phyloP scores from a whole-genome alignment of 2,888 invertebrate genomes.

The Pseudoips prasinana region DNA sequence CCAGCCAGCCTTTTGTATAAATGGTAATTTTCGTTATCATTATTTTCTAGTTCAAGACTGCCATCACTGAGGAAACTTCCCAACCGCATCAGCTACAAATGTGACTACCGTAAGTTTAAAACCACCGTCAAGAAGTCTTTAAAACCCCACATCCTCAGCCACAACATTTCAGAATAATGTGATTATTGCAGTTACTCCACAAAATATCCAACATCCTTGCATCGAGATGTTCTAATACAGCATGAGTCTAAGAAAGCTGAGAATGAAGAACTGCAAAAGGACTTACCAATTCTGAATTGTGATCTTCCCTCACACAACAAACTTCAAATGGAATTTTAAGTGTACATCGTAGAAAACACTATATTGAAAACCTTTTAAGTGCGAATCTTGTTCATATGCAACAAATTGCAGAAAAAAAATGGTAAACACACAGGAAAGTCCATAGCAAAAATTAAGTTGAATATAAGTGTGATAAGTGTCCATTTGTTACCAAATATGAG shows the following conservation, averaged over 20 bases:
- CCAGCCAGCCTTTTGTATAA: too few relatives aligned
- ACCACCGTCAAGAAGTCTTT: conserved; percentile 55
- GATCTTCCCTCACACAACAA: conserved; percentile 26
- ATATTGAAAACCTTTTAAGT: conserved; percentile 40
- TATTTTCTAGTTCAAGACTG: too few relatives aligned
- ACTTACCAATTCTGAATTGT: conserved; percentile 15
- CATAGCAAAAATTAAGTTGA: conserved; percentile 32
- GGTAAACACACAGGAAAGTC: conserved; percentile 39
- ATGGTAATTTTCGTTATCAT: too few relatives aligned
- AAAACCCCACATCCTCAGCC: conserved; percentile 42
- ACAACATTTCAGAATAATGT: conserved; percentile 46
- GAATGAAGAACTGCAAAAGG: neutral
- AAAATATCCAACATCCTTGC: conserved; percentile 46
- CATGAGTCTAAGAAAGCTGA: conserved; percentile 34
- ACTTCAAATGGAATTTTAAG: conserved; percentile 39
- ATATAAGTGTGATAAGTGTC: conserved; percentile 57
- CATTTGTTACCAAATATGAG: conserved; percentile 52
- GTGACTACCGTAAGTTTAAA: too few relatives aligned
- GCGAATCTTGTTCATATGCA: conserved; percentile 35
- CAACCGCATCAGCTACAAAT: too few relatives aligned
- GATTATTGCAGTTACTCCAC: conserved; percentile 47
- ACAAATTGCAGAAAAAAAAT: conserved; percentile 44
- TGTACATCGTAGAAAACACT: conserved; percentile 49
- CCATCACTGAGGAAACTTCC: too few relatives aligned
- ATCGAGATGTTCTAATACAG: conserved; percentile 45